These are phyloP conservation scores for Bos indicus DNA, from an alignment of 2,113 vertebrate genomes.

Conservation along the genomic window DNA sequence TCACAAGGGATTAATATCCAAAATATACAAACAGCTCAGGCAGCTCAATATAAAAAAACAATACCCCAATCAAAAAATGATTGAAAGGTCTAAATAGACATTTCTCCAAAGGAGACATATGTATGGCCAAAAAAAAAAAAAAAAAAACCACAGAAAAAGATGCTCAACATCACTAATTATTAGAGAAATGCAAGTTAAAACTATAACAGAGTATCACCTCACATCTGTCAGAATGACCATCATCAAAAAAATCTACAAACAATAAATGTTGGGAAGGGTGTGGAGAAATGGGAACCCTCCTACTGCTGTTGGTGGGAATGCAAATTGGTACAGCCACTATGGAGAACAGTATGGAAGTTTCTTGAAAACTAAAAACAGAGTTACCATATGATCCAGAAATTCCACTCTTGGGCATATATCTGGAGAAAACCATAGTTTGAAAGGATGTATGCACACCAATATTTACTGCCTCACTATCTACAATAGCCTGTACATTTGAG, in stretches of 20 bases:
- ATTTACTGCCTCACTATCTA: neutral
- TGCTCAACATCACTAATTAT: neutral
- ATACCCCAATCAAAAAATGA: neutral
- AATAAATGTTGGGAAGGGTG: neutral
- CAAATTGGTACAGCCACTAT: neutral
- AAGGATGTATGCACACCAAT: neutral
- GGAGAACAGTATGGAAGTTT: neutral
- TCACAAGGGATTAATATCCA: neutral
- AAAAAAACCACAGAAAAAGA: neutral
- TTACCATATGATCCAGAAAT: neutral
- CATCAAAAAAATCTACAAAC: neutral
- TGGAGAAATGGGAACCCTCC: neutral
- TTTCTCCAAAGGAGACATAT: neutral
- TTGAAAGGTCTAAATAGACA: neutral
- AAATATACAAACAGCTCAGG: neutral
- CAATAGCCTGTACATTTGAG: neutral
- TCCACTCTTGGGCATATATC: neutral
- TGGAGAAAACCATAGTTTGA: neutral
- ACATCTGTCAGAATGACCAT: neutral
- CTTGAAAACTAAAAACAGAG: neutral
- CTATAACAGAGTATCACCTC: neutral
- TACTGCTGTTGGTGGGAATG: neutral
- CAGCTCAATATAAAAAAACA: neutral
- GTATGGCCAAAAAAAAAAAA: neutral
- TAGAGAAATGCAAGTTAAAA: neutral